phyloP scores from a whole-genome alignment of 2,113 vertebrate genomes.

The Alligator sinensis region DNA sequence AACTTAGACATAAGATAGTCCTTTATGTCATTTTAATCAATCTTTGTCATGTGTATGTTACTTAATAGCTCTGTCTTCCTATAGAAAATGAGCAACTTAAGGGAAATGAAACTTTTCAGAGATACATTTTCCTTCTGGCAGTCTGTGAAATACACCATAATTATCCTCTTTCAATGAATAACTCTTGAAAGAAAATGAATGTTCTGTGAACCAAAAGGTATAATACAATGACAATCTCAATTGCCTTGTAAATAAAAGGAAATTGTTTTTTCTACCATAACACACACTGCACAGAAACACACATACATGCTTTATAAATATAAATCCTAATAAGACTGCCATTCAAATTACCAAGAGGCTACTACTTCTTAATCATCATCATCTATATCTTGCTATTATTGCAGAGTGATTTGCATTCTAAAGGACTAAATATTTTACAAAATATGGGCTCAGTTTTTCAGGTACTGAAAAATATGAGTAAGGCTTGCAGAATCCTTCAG shows the following conservation, averaged over 20 bases:
- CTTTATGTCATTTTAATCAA: conserved; percentile 68
- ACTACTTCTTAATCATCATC: conserved; percentile 45
- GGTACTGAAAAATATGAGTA: background rate
- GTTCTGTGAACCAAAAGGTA: conserved; percentile 72
- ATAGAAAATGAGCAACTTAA: conserved; percentile 81
- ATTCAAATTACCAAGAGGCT: conserved; percentile 27
- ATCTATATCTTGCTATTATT: conserved; percentile 5
- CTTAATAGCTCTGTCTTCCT: conserved; percentile 81
- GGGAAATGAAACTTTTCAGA: conserved; percentile 83
- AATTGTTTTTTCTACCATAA: conserved; percentile 72
- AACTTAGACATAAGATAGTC: conserved; percentile 65
- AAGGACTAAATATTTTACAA: conserved; percentile 9
- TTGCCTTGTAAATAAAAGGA: conserved; percentile 78
- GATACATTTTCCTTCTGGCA: conserved; percentile 81
- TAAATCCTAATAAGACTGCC: conserved; percentile 45
- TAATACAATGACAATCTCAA: conserved; percentile 72
- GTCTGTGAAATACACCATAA: conserved; percentile 80
- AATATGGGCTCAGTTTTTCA: background rate
- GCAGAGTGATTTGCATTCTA: conserved; percentile 14
- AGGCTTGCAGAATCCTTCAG: background rate
- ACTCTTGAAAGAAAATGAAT: conserved; percentile 70
- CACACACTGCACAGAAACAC: conserved; percentile 51
- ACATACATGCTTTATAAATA: conserved; percentile 52
- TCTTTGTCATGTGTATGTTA: conserved; percentile 62
- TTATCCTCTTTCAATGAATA: conserved; percentile 79